phyloP scores from a whole-genome alignment of 2,888 invertebrate genomes.

The Phengaris alcon region DNA sequence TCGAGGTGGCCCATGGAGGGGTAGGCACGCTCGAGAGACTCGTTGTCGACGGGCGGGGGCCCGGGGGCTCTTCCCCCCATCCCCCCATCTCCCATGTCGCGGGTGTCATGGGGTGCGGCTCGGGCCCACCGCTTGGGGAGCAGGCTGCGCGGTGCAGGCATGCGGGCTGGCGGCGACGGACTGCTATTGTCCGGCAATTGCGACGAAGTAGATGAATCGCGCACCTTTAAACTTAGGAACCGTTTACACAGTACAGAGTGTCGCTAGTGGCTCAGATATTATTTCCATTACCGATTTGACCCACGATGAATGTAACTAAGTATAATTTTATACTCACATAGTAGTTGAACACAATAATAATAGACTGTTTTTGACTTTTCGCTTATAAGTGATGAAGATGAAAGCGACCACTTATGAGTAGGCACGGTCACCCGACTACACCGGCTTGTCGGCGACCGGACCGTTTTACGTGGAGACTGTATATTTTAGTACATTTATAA shows the following conservation, averaged over 20 bases:
- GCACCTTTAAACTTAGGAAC: constrained; percentile 49
- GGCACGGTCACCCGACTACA: too few relatives aligned
- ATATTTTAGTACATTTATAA: too few relatives aligned
- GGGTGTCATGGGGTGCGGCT: background rate
- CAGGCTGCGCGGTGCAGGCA: constrained; percentile 65
- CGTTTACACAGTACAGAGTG: constrained; percentile 34
- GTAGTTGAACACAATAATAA: too few relatives aligned
- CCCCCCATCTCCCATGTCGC: constrained; percentile 53
- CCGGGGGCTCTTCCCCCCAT: constrained; percentile 53
- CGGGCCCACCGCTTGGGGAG: constrained; percentile 66
- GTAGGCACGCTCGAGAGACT: constrained; percentile 82
- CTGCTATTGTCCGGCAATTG: constrained; percentile 66
- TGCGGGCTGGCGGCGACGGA: constrained; percentile 59
- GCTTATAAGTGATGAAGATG: too few relatives aligned
- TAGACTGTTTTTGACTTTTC: too few relatives aligned
- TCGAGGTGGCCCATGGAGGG: constrained; percentile 84
- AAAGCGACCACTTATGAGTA: too few relatives aligned
- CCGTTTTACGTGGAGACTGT: too few relatives aligned
- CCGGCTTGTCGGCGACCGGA: too few relatives aligned
- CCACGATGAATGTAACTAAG: too few relatives aligned
- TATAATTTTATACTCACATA: too few relatives aligned
- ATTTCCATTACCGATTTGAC: too few relatives aligned
- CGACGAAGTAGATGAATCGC: constrained; percentile 54
- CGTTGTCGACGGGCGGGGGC: constrained; percentile 55
- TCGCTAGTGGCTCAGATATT: background rate